phyloP scores from a whole-genome alignment of 2,797 vertebrate species.

The Chloroceryle inda region DNA sequence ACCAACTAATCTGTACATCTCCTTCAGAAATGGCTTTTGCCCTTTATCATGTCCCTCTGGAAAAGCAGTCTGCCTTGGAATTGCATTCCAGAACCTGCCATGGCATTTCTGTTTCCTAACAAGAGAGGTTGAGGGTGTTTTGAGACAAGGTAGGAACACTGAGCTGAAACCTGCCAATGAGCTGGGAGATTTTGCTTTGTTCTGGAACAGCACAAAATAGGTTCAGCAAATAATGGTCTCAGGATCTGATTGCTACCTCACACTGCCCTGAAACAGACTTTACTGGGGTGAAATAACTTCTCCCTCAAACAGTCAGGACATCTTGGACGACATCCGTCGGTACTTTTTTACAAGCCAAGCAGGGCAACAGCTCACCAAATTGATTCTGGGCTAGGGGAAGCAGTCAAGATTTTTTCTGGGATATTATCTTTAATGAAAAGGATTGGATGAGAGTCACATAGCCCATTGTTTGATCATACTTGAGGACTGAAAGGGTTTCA shows the following conservation, averaged over 20 bases:
- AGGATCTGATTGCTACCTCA: background rate
- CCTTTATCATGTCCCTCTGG: background rate
- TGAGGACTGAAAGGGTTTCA: background rate
- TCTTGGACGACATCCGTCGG: background rate
- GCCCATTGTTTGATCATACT: background rate
- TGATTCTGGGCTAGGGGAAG: background rate
- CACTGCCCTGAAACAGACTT: background rate
- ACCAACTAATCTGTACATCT: background rate
- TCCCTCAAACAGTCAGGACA: background rate
- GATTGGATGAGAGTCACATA: no score
- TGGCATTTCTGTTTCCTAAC: background rate
- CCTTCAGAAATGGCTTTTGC: background rate
- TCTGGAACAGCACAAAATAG: background rate
- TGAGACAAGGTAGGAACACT: background rate
- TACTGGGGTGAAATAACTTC: background rate
- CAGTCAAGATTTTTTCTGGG: background rate
- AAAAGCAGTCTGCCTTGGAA: background rate
- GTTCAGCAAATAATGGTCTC: background rate
- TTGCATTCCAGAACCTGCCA: background rate
- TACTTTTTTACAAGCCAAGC: background rate
- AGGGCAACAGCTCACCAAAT: background rate
- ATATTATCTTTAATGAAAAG: background rate
- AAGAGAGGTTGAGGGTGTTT: background rate
- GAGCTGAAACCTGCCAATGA: background rate
- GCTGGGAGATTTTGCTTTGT: background rate